Evolutionary conservation across 2,888 invertebrate species (phyloP).

Genomic region (Amblyjoppa proteus): DNA sequence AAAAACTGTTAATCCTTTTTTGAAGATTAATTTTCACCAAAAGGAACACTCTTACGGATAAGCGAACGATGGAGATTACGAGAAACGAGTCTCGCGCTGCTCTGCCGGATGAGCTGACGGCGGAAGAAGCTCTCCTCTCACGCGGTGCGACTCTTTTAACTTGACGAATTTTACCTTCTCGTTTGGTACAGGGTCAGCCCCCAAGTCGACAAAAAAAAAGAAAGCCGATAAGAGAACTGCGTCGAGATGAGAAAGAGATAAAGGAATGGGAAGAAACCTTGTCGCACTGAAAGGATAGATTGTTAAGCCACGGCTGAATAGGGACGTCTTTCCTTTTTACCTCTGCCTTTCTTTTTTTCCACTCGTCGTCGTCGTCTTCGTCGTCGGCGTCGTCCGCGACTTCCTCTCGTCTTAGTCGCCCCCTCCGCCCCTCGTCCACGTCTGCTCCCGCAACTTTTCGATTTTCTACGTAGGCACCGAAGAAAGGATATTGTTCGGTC

Average conservation of each 20-base stretch:
- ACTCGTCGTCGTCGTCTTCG: constrained; percentile 44
- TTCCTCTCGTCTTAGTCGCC: constrained; percentile 71
- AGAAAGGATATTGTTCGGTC: constrained; percentile 81
- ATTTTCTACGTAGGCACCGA: constrained; percentile 78
- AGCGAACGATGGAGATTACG: background rate
- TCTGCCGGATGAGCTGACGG: background rate
- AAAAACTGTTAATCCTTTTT: no score
- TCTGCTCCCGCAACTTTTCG: constrained; percentile 77
- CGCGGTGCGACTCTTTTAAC: background rate
- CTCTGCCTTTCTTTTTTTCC: constrained; percentile 75
- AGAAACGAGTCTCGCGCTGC: background rate
- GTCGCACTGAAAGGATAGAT: constrained; percentile 80
- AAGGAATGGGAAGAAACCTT: constrained; percentile 53
- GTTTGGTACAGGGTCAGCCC: background rate
- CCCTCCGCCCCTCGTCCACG: background rate
- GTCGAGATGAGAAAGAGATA: constrained; percentile 52
- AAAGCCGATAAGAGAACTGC: constrained; percentile 28
- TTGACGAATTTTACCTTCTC: constrained; percentile 44
- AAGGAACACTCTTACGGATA: no score
- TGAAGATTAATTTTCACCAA: background rate
- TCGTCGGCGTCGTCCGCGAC: constrained; percentile 37
- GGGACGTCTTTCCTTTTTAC: constrained; percentile 76
- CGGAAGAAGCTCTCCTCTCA: background rate
- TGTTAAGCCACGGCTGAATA: constrained; percentile 81
- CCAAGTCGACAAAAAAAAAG: background rate